phyloP scores from a whole-genome alignment of 2,888 invertebrate species.

The Plebejus anna region DNA sequence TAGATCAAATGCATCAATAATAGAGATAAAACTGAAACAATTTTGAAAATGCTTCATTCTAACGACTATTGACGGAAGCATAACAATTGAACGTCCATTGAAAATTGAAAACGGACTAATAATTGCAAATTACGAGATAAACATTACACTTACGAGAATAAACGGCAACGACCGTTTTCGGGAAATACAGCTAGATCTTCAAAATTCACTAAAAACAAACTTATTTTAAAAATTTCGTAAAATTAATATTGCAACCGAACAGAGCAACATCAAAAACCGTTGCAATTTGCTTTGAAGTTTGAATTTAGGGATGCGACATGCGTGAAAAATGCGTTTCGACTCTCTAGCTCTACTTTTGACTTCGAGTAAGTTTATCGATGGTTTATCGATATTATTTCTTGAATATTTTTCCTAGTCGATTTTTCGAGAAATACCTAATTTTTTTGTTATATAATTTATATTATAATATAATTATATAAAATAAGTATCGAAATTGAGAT shows the following conservation, averaged over 20 bases:
- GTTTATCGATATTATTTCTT: no score
- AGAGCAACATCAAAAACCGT: slow-evolving; percentile 72
- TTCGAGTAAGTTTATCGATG: no score
- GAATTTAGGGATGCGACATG: slow-evolving; percentile 51
- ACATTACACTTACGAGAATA: slow-evolving; percentile 58
- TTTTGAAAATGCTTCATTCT: slow-evolving; percentile 53
- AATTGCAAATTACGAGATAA: slow-evolving; percentile 43
- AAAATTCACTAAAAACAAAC: slow-evolving; percentile 29
- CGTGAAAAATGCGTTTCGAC: background rate
- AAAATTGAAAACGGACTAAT: slow-evolving; percentile 50
- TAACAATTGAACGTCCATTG: slow-evolving; percentile 73
- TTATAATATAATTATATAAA: no score
- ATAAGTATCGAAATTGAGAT: no score
- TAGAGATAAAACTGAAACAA: slow-evolving; percentile 44
- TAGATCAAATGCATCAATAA: background rate
- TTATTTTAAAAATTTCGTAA: slow-evolving; percentile 53
- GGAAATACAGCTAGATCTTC: slow-evolving; percentile 35
- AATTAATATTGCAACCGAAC: slow-evolving; percentile 65
- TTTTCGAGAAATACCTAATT: no score
- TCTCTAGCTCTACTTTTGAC: no score
- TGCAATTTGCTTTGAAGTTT: slow-evolving; percentile 50
- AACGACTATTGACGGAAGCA: slow-evolving; percentile 75
- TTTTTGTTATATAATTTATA: no score
- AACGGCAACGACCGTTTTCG: slow-evolving; percentile 63
- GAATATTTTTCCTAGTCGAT: no score